These are phyloP conservation scores for Megaptera novaeangliae DNA, from an alignment of 2,113 vertebrate species.

Conservation along the genomic window DNA sequence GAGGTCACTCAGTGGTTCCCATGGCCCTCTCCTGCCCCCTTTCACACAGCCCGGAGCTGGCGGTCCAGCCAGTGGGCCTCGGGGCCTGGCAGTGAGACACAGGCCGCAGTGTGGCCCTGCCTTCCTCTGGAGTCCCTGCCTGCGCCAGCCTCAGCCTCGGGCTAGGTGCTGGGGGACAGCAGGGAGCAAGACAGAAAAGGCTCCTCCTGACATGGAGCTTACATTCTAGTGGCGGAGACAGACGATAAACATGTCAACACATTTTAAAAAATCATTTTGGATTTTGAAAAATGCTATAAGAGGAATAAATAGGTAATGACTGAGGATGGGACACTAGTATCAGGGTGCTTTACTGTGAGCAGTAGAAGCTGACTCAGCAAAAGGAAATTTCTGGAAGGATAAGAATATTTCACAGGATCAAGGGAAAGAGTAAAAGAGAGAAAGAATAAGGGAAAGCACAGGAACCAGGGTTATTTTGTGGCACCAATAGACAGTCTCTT, in stretches of 20 bases:
- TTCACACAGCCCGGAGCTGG: neutral
- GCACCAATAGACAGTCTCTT: neutral
- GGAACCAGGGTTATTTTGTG: neutral
- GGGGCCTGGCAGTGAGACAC: accelerated
- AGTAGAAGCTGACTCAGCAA: neutral
- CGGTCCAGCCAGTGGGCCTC: accelerated
- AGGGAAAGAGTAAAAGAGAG: neutral
- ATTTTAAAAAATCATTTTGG: neutral
- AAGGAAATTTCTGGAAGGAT: neutral
- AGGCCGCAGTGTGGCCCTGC: accelerated
- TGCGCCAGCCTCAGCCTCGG: neutral
- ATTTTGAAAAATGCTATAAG: neutral
- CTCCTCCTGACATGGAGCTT: neutral
- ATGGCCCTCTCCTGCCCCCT: accelerated
- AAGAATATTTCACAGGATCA: neutral
- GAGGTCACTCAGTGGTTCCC: neutral
- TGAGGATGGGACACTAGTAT: neutral
- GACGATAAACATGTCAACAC: neutral
- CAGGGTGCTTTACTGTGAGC: neutral
- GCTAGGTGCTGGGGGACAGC: neutral
- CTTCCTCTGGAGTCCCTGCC: accelerated
- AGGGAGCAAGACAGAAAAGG: neutral
- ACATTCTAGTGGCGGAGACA: neutral
- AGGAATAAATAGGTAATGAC: neutral
- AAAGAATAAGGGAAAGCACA: neutral